Conservation (phyloP, 2,113 vertebrate genomes). For the Macaca nemestrina region DNA sequence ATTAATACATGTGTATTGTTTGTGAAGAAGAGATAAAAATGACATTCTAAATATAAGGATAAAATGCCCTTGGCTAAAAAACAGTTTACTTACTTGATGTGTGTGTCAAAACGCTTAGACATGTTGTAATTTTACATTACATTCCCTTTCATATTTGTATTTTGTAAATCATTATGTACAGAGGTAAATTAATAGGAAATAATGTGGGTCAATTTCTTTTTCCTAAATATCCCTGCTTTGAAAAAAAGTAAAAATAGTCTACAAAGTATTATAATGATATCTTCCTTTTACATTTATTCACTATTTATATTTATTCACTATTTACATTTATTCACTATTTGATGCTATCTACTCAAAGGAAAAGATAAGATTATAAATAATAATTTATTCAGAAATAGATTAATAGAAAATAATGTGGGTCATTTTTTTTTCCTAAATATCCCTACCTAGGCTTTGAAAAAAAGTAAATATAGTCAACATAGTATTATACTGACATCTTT, state of each 20-base stretch:
- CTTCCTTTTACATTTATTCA: not conserved
- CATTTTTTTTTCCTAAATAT: not conserved
- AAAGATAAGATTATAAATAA: slow-evolving; percentile 19
- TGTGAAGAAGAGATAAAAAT: not conserved
- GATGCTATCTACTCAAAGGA: not conserved
- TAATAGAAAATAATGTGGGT: too few species aligned
- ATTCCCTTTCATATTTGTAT: not conserved
- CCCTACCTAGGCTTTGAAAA: not conserved
- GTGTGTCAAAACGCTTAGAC: slow-evolving; percentile 2
- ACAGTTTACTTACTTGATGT: not conserved
- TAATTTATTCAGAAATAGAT: too few species aligned
- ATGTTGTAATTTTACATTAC: not conserved
- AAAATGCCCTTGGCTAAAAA: not conserved
- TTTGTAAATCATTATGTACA: not conserved
- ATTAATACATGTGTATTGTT: not conserved
- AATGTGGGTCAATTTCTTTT: not conserved
- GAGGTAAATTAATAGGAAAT: slow-evolving; percentile 15
- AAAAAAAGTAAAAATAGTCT: not conserved
- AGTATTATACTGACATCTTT: not conserved
- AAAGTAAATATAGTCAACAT: rapidly evolving
- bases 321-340: not conserved
- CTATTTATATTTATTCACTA: not conserved
- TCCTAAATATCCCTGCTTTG: not conserved
- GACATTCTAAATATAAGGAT: not conserved
- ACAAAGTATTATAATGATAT: not conserved